Evolutionary conservation across 2,113 vertebrate species (phyloP).

Genomic region (Atherinomorus stipes): DNA sequence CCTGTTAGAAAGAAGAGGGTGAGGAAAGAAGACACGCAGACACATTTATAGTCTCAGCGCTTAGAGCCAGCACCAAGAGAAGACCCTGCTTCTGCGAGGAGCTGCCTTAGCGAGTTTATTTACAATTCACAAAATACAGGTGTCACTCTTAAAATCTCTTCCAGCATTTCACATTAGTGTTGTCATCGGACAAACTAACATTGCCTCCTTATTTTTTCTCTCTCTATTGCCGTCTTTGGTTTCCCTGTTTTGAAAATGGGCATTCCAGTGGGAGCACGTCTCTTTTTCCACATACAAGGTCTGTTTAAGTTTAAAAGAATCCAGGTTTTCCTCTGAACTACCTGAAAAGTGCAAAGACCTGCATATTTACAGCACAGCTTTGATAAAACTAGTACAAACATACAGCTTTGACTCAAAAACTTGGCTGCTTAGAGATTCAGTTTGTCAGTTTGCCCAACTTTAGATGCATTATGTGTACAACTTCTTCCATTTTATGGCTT

Average conservation of each 20-base stretch:
- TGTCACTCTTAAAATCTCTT: conserved; percentile 46
- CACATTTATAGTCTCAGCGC: conserved; percentile 37
- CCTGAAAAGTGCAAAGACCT: conserved; percentile 19
- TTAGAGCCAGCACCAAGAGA: conserved; percentile 78
- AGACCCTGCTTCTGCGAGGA: conserved; percentile 84
- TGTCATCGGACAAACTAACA: conserved; percentile 14
- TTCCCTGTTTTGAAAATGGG: conserved; percentile 36
- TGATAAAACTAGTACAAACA: conserved; percentile 10
- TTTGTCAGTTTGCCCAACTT: conserved; percentile 7
- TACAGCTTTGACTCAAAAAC: conserved; percentile 10
- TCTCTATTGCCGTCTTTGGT: conserved; percentile 45
- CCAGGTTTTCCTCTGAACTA: background rate
- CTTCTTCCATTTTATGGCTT: conserved; percentile 48
- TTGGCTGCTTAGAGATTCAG: conserved; percentile 4
- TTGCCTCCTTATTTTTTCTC: background rate
- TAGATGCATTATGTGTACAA: conserved; percentile 40
- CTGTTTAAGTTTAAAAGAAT: conserved; percentile 8
- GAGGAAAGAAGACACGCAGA: conserved; percentile 22
- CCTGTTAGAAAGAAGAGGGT: background rate
- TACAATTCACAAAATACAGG: conserved; percentile 77
- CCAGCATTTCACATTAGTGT: conserved; percentile 55
- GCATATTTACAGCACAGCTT: conserved; percentile 16
- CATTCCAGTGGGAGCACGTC: conserved; percentile 8
- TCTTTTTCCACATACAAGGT: background rate
- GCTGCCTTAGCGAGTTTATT: conserved; percentile 77